Evolutionary conservation across 2,888 invertebrate genomes (phyloP), one percentile per base, ranked within the genome.

Genomic region (Stictocephala bisonia): DNA sequence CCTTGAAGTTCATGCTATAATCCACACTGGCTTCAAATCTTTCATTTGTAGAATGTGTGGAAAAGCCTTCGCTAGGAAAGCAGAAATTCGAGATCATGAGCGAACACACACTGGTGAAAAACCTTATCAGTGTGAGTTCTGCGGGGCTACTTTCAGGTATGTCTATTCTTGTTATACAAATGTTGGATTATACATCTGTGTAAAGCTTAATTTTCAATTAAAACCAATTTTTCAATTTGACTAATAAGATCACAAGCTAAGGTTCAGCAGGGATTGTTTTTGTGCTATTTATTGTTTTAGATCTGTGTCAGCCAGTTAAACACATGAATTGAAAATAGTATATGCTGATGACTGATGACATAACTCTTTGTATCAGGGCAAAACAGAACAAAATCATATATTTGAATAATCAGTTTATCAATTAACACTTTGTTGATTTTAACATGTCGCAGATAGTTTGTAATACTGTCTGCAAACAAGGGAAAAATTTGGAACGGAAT

Each of bases 91-190:
- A n/a, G 93, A 94, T 82, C 95, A 95, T 78, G 90, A 91, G 82
- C 84, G 94, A 29, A 92, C 89, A 2, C 95, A 95, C 77, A 94
- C 94, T 0, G 93, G 93, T 0, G 93, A 93, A 82, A 88, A 91
- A 1, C 93, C 93, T 0, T 93, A 90, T 82, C 88, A 90, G 77
- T 95, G 95, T 81, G 92, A 93, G 77, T 85, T 90, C 58, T 95
- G 95, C 82, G 90, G 90, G 1, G 90, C 93, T 0, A 89, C 90
- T 0, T 95, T 95, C 85, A 84, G 84, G 85, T 84, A 76, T 76
- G 40, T 67, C n/a, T 27, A 15, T 50, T 29, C 1, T 41, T 29
- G n/a, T n/a, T n/a, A 15, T 35, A 51, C 24, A 22, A 3, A 51
- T 7, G 18, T 48, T 48, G 18, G 50, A 7, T 7, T 7, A 48